Evolutionary conservation across 2,888 invertebrate species (phyloP).

Genomic region (Adelphocoris suturalis): DNA sequence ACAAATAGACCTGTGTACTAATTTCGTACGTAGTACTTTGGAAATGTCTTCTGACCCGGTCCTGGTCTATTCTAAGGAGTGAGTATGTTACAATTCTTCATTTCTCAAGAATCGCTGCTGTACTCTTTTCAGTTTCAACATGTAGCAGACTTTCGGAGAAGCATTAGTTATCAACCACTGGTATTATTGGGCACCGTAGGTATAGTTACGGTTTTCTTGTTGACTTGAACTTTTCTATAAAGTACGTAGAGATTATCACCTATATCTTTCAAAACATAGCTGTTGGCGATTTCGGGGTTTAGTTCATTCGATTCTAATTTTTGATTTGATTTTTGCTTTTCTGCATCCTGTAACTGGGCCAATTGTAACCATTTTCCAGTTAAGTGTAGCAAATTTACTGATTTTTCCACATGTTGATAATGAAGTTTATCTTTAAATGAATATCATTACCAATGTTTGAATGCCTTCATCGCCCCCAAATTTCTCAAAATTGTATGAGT

Average conservation of each 20-base stretch:
- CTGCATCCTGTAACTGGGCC: constrained; percentile 29
- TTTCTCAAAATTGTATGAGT: too few species aligned
- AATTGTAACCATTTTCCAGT: constrained; percentile 16
- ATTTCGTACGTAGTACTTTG: constrained; percentile 89
- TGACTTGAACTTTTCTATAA: neutral
- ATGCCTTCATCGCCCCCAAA: too few species aligned
- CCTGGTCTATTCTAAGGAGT: constrained; percentile 89
- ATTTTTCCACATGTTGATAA: neutral
- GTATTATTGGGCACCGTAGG: too few species aligned
- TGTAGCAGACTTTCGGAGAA: too few species aligned
- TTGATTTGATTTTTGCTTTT: neutral
- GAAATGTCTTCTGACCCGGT: constrained; percentile 91
- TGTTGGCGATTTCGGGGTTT: neutral
- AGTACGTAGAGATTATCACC: neutral
- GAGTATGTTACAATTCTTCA: constrained; percentile 78
- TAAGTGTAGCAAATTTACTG: neutral
- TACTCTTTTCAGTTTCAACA: too few species aligned
- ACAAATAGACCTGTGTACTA: constrained; percentile 93
- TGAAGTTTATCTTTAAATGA: too few species aligned
- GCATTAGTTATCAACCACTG: too few species aligned
- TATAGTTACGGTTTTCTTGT: too few species aligned
- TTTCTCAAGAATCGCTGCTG: neutral
- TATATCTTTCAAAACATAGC: neutral
- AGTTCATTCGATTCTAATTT: neutral
- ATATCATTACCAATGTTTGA: too few species aligned